phyloP scores from a whole-genome alignment of 2,113 vertebrate species.

The Pseudorasbora parva region DNA sequence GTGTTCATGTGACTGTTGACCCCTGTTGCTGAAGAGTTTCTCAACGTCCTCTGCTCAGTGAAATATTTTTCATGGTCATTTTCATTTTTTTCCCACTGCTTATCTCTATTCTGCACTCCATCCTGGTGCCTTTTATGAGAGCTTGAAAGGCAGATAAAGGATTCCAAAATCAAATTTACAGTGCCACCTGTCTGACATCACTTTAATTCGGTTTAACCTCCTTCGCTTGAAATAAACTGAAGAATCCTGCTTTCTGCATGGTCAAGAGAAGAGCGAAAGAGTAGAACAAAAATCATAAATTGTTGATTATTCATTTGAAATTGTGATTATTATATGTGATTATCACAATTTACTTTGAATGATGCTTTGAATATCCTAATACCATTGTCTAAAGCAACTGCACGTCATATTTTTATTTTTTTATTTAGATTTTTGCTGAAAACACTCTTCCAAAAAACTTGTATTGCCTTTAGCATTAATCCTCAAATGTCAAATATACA shows the following conservation, averaged over 20 bases:
- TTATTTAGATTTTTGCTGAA: too few relatives aligned
- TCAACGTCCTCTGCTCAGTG: neutral
- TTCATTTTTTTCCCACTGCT: neutral
- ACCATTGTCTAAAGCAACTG: too few relatives aligned
- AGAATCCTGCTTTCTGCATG: neutral
- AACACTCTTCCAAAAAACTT: too few relatives aligned
- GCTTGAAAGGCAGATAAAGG: conserved; percentile 24
- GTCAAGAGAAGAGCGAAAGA: neutral
- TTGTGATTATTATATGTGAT: too few relatives aligned
- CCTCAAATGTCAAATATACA: too few relatives aligned
- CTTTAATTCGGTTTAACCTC: conserved; percentile 30
- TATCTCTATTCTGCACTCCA: conserved; percentile 26
- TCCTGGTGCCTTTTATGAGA: neutral
- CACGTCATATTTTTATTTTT: too few relatives aligned
- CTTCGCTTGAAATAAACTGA: neutral
- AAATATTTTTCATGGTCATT: conserved; percentile 8
- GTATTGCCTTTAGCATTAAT: too few relatives aligned
- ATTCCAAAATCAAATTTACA: conserved; percentile 29
- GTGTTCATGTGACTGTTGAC: neutral
- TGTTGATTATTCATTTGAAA: too few relatives aligned
- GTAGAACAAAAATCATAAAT: too few relatives aligned
- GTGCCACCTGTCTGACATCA: conserved; percentile 8
- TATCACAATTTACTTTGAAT: too few relatives aligned
- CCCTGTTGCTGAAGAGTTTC: conserved; percentile 24
- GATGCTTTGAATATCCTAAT: too few relatives aligned